Base-by-base conservation (phyloP, 2,797 vertebrate genomes). In the Lepilemur ruficaudatus region DNA sequence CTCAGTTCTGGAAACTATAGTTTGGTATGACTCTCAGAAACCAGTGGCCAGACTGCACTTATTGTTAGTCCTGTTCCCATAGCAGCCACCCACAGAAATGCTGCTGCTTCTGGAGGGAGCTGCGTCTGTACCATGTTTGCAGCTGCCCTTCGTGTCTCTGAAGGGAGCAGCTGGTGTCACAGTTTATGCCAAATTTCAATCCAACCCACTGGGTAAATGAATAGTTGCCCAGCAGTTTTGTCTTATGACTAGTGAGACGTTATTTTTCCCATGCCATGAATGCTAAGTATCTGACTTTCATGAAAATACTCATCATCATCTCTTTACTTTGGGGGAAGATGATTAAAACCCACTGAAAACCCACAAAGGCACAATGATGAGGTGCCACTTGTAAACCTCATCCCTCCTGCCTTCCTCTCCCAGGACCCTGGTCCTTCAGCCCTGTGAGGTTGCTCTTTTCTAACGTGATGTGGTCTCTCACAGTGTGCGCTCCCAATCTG, bases 21-120 rank as follows among this genome's bases (percentile, higher is more conserved):
- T 80, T 83, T 55, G 63, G 38, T 95, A 81, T 65, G 8, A 18
- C 28, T 83, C 81, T 52, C 76, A 52, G 43, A 73, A 94, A 70
- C 6, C 1, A 14, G 61, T 30, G 83, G 85, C 95, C 93, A 95
- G 88, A 73, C 52, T 14, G 23, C 5, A 28, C 41, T 52, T 72
- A 25, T 18, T 48, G 87, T 70, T 79, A 94, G 67, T 43, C 30
- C 5, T 59, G 93, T 96, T 91, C 76, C 96, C 91, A 97, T 93
- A 30, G 96, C 57, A 96, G 85, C 97, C 95, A 12, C 97, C 96
- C 95, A 96, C 79, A 0, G 85, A 43, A 89, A 84, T 25, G 78
- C 88, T 95, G 95, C 32, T 35, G 61, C 76, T 67, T 83, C n/a
- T 8, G 35, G 23, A 63, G 93, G 11, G 82, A 80, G 52, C 92